Evolutionary conservation across 2,113 vertebrate species (phyloP).

Genomic region (Pica pica): DNA sequence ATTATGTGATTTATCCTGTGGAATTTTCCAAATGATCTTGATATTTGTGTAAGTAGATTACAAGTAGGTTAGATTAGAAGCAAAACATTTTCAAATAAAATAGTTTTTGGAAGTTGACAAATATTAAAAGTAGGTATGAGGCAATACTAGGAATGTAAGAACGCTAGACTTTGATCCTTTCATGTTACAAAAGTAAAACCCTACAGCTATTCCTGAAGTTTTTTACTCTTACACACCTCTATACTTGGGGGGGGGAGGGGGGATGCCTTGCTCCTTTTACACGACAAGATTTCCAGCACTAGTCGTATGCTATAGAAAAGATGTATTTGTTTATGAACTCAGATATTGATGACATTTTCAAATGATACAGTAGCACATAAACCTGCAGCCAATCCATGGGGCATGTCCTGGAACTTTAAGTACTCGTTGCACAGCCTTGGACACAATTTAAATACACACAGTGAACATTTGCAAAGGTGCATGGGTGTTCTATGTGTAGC

Average conservation of each 20-base stretch:
- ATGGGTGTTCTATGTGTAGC: background rate
- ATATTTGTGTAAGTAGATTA: background rate
- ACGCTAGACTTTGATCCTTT: background rate
- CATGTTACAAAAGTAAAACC: background rate
- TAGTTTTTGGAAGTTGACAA: background rate
- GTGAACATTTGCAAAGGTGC: background rate
- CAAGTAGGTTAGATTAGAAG: background rate
- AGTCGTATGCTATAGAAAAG: background rate
- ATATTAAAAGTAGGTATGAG: background rate
- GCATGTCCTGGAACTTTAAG: background rate
- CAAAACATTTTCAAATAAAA: background rate
- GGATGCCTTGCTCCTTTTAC: background rate
- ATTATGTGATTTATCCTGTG: background rate
- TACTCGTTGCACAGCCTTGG: background rate
- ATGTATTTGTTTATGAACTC: background rate
- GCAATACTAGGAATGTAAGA: background rate
- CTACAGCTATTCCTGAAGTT: background rate
- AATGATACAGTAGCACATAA: background rate
- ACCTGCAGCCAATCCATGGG: background rate
- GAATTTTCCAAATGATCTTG: background rate
- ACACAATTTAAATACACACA: background rate
- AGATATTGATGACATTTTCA: background rate
- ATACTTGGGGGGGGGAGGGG: fast-evolving
- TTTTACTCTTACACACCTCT: background rate
- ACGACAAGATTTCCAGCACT: background rate